Evolutionary conservation across 2,113 vertebrate genomes (phyloP).

Genomic region (Penelope pileata): DNA sequence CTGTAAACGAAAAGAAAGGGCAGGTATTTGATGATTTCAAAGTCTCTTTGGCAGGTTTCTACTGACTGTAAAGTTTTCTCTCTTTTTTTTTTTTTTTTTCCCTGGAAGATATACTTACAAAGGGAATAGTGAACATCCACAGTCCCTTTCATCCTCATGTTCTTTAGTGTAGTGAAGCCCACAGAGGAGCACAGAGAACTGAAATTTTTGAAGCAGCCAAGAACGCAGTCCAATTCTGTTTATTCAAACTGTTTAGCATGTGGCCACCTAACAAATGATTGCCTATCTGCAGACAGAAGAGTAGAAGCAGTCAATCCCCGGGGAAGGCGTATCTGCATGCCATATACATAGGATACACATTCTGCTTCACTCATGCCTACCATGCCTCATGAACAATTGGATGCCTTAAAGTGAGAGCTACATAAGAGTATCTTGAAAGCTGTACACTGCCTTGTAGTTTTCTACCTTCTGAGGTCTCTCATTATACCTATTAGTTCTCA

Average conservation of each 20-base stretch:
- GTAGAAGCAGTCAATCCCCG: neutral
- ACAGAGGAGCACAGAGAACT: neutral
- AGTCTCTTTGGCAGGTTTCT: neutral
- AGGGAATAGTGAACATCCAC: neutral
- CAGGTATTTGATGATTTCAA: neutral
- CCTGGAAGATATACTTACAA: conserved; percentile 9
- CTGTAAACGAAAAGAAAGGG: neutral
- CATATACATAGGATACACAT: neutral
- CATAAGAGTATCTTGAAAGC: neutral
- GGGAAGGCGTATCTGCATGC: neutral
- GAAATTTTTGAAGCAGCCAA: neutral
- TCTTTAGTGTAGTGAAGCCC: neutral
- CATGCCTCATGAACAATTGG: neutral
- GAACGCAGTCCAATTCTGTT: neutral
- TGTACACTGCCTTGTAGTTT: neutral
- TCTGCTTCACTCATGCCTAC: neutral
- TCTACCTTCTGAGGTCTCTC: neutral
- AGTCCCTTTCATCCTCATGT: neutral
- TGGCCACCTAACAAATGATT: neutral
- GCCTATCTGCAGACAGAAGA: neutral
- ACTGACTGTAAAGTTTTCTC: neutral
- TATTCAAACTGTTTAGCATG: neutral
- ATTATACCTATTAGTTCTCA: too few species aligned
- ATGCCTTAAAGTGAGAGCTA: neutral
- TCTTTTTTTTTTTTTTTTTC: neutral